These are phyloP conservation scores for Magallana ariakensis DNA, from an alignment of 1,140 invertebrate genomes.

Conservation along the genomic window DNA sequence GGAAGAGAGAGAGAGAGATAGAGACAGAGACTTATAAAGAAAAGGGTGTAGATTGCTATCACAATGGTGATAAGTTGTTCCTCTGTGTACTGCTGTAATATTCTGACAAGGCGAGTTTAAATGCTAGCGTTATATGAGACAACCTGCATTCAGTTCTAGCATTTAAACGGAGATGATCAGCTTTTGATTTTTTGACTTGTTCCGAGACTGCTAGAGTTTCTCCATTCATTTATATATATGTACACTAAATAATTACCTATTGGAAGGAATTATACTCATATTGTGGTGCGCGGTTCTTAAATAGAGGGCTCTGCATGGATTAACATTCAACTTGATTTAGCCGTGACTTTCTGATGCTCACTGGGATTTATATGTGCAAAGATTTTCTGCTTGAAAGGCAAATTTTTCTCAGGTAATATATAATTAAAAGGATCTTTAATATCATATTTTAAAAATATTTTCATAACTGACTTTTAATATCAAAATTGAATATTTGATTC, in stretches of 20 bases:
- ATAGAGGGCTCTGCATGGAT: neutral
- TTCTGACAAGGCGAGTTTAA: slow-evolving; percentile 10
- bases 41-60: slow-evolving; percentile 25
- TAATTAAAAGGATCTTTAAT: too few species aligned
- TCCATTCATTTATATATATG: neutral
- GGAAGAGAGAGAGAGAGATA: too few species aligned
- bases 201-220: neutral
- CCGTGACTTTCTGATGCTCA: slow-evolving; percentile 10
- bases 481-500: too few species aligned
- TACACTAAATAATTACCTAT: neutral
- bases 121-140: slow-evolving; percentile 31
- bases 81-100: slow-evolving; percentile 20
- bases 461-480: too few species aligned
- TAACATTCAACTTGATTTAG: neutral
- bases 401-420: slow-evolving; percentile 8
- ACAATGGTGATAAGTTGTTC: slow-evolving; percentile 15
- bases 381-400: neutral
- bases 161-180: slow-evolving; percentile 29
- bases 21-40: neutral
- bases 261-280: slow-evolving; percentile 2
- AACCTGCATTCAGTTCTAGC: neutral
- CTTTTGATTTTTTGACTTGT: slow-evolving; percentile 33
- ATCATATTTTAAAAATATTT: too few species aligned
- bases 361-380: neutral
- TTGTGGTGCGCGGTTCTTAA: neutral